Evolutionary conservation across 1,140 invertebrate genomes (phyloP), one percentile per base, ranked within the genome.

Genomic region (Bradynema listronoti): DNA sequence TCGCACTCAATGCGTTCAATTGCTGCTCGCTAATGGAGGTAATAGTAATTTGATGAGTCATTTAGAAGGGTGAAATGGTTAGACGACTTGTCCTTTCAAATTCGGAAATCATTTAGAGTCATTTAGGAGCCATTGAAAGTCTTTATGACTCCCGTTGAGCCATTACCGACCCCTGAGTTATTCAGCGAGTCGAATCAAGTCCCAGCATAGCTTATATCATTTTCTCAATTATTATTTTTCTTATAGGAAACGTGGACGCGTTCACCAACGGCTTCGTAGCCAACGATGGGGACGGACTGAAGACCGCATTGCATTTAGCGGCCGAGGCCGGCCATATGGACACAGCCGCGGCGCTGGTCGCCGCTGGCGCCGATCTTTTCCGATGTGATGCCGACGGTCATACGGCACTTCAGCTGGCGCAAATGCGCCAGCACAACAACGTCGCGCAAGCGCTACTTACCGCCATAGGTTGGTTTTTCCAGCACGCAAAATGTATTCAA

Each of bases 251-350:
- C 22, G 22, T 16, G 16, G 39, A 42, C 46, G 11, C 46, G 46
- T n/a, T 11, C 46, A 45, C 46, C 11, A 45, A 19, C 46, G 46
- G n/a, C 11, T 22, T 14, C 22, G n/a, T 47, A 24, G 25, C 66
- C 29, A 33, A 34, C 16, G 25, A 46, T 0, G 29, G 50, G 14
- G 65, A 71, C 34, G 53, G 46, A 3, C 34, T 72, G 25, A 68
- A 89, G 81, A 89, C 87, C 24, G 83, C 88, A 1, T 78, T 91
- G 1, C 88, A 91, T 79, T 81, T 89, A 16, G 85, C 87, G 56
- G 84, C 87, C 3, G 87, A 90, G 72, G 84, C 87, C 75, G 88
- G 88, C 1, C 85, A 88, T 75, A 79, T 81, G 4, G 83, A 83
- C 29, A 89, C 89, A 73, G 82, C 89, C 0, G 79, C 82, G 33